These are phyloP conservation scores for Drosophila cognata DNA, from an alignment of 2,888 invertebrate species.

Conservation along the genomic window DNA sequence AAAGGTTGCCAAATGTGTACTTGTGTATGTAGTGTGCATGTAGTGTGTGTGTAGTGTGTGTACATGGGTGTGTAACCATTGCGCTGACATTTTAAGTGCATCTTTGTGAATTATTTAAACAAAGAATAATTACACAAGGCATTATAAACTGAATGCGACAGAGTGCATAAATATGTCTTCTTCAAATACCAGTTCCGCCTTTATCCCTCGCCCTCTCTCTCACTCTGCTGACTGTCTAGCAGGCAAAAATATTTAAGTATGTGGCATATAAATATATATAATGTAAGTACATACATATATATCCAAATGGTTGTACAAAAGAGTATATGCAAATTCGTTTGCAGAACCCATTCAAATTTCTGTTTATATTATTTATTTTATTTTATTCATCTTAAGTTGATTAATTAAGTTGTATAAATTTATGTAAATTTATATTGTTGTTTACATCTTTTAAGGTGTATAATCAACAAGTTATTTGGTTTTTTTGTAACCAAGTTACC, in stretches of 20 bases:
- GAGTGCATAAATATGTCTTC: conserved; percentile 65
- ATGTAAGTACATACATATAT: not conserved
- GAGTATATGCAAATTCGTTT: not conserved
- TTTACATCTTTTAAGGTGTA: conserved; percentile 28
- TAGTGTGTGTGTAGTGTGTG: conserved; percentile 1
- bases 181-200: conserved; percentile 11
- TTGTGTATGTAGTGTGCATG: conserved; percentile 10
- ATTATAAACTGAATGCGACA: conserved; percentile 69
- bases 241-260: not conserved
- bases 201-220: not conserved
- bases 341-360: fast-evolving
- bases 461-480: conserved; percentile 52
- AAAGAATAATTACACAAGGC: conserved; percentile 77
- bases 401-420: not conserved
- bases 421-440: conserved; percentile 27
- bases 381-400: not conserved
- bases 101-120: conserved; percentile 79
- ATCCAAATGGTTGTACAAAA: not conserved
- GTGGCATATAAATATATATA: not conserved
- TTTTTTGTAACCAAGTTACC: not conserved
- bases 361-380: not conserved
- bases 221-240: not conserved
- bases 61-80: conserved; percentile 29
- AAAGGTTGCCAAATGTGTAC: conserved; percentile 56
- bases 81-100: conserved; percentile 78